A percentile compares a stretch with the other conserved stretches of the same genome.
Conservation (phyloP, 2,888 invertebrate genomes). For the Tineola bisselliella region DNA sequence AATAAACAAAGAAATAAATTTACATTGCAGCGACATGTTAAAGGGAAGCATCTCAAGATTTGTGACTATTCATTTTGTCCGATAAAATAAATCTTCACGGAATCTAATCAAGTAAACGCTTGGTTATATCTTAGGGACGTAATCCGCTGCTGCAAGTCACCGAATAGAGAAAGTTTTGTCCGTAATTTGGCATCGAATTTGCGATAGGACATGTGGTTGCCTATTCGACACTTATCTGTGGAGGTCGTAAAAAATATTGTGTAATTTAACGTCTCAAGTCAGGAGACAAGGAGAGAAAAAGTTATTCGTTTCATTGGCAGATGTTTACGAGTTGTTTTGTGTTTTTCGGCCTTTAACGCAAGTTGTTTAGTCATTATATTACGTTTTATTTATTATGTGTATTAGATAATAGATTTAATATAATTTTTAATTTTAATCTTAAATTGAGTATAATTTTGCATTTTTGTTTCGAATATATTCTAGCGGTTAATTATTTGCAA, state of each 20-base stretch:
- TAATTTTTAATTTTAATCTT: too few relatives aligned
- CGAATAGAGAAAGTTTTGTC: neutral
- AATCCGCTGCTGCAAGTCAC: slow-evolving; percentile 5
- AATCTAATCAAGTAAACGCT: neutral
- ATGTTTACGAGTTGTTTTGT: neutral
- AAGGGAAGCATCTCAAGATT: neutral
- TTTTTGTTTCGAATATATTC: too few relatives aligned
- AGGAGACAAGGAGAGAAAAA: neutral
- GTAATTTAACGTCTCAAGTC: neutral
- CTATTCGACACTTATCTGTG: neutral
- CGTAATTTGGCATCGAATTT: neutral
- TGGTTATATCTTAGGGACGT: neutral
- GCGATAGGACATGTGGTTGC: neutral
- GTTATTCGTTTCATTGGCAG: neutral
- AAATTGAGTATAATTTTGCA: too few relatives aligned
- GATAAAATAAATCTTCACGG: neutral
- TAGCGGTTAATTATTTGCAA: too few relatives aligned
- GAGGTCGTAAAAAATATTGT: slow-evolving; percentile 1
- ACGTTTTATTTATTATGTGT: neutral
- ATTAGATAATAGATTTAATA: too few relatives aligned
- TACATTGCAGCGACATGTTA: neutral
- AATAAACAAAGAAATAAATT: neutral
- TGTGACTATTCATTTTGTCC: neutral
- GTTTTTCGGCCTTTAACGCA: neutral
- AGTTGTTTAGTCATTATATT: neutral